phyloP scores from a whole-genome alignment of 2,113 vertebrate species.

The Cranoglanis bouderius region DNA sequence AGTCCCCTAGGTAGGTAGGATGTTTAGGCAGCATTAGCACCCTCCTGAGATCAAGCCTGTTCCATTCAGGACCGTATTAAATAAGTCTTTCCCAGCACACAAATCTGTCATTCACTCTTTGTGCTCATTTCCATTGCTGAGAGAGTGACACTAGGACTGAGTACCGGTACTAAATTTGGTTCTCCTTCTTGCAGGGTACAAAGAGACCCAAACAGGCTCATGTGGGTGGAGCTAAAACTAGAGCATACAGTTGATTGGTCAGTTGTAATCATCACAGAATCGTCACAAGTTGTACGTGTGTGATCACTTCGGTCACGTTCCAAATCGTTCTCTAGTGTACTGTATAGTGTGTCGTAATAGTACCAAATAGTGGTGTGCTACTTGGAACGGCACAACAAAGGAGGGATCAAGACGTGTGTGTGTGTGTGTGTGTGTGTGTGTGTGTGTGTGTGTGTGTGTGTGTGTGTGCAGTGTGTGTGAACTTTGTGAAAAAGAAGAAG shows the following conservation, averaged over 20 bases:
- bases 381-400: not conserved
- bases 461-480: not conserved
- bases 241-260: not conserved
- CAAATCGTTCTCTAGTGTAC: not conserved
- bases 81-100: not conserved
- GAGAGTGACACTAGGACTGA: not conserved
- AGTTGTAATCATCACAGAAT: not conserved
- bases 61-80: not conserved
- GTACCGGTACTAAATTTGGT: not conserved
- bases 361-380: not conserved
- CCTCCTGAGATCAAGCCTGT: not conserved
- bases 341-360: not conserved
- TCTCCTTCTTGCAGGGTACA: not conserved
- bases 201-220: not conserved
- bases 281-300: too few relatives aligned
- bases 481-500: conserved; percentile 1
- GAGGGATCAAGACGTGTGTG: not conserved
- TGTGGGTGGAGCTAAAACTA: conserved; percentile 1
- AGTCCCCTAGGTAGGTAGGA: not conserved
- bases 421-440: conserved; percentile 29
- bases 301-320: not conserved
- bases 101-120: not conserved
- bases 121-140: too few relatives aligned
- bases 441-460: conserved; percentile 7
- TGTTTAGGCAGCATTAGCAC: not conserved